These are phyloP conservation scores for Sarcoramphus papa DNA, from an alignment of 2,797 vertebrate species.

Conservation along the genomic window DNA sequence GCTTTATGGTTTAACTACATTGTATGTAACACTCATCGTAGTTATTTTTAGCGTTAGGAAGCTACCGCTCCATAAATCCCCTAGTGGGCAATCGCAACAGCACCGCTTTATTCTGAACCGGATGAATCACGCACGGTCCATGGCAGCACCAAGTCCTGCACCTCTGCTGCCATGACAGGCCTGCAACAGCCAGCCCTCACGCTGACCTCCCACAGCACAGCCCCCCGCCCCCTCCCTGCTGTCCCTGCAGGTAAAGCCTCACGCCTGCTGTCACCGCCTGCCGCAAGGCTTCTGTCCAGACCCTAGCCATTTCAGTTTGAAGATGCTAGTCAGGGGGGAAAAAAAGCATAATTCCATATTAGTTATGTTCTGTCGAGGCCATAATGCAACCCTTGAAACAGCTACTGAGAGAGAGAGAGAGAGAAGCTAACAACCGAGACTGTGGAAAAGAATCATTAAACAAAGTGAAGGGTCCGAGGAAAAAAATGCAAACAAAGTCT, in stretches of 20 bases:
- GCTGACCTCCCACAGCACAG: background rate
- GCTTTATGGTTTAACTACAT: accelerated
- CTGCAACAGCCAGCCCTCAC: accelerated
- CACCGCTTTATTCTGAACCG: background rate
- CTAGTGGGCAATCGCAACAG: background rate
- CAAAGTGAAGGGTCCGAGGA: background rate
- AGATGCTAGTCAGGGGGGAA: accelerated
- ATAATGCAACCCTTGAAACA: background rate
- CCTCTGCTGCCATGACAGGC: accelerated
- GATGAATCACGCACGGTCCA: background rate
- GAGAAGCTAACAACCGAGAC: background rate
- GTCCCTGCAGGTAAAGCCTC: background rate
- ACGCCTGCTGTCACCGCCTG: too few species aligned
- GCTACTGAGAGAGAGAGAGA: background rate
- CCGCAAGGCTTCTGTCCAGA: background rate
- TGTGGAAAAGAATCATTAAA: background rate
- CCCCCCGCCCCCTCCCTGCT: too few species aligned
- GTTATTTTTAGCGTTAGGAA: background rate
- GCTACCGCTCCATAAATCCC: background rate
- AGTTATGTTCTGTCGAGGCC: background rate
- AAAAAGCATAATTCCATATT: accelerated
- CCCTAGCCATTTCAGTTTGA: accelerated
- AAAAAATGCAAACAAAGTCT: background rate
- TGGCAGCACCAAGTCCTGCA: background rate
- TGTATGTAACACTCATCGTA: accelerated